These are phyloP conservation scores for Invenusta paracnida DNA, from an alignment of 2,888 invertebrate species.

Conservation along the genomic window DNA sequence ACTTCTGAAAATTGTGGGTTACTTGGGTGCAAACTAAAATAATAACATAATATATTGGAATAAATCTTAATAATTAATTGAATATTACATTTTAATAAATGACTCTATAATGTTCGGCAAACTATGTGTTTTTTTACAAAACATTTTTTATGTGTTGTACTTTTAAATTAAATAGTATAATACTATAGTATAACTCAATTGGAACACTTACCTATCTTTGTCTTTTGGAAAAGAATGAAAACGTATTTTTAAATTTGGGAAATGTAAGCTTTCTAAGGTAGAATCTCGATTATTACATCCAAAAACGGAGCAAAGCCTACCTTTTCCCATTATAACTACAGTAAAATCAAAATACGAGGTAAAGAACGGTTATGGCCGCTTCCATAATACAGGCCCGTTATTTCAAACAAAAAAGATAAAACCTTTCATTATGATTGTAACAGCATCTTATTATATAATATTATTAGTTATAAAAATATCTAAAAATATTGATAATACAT, in stretches of 20 bases:
- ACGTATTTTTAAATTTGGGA: not conserved
- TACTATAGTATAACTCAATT: too few species aligned
- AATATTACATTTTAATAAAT: too few species aligned
- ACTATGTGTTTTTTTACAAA: too few species aligned
- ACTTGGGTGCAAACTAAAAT: too few species aligned
- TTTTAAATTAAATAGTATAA: too few species aligned
- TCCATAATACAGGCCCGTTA: not conserved
- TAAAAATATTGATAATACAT: not conserved
- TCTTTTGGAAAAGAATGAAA: not conserved
- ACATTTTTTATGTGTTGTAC: too few species aligned
- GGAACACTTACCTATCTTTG: not conserved
- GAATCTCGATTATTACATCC: not conserved
- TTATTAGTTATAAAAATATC: not conserved
- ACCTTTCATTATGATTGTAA: not conserved
- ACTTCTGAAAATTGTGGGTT: too few species aligned
- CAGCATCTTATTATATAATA: not conserved
- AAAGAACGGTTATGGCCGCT: not conserved
- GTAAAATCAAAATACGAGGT: not conserved
- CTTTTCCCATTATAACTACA: not conserved
- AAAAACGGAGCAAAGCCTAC: not conserved
- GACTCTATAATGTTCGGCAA: too few species aligned
- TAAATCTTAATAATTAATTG: too few species aligned
- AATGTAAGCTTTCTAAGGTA: not conserved
- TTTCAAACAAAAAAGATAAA: not conserved
- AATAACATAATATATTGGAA: too few species aligned